Base-by-base conservation (phyloP, 2,113 vertebrate species). In the Micronycteris hirsuta region DNA sequence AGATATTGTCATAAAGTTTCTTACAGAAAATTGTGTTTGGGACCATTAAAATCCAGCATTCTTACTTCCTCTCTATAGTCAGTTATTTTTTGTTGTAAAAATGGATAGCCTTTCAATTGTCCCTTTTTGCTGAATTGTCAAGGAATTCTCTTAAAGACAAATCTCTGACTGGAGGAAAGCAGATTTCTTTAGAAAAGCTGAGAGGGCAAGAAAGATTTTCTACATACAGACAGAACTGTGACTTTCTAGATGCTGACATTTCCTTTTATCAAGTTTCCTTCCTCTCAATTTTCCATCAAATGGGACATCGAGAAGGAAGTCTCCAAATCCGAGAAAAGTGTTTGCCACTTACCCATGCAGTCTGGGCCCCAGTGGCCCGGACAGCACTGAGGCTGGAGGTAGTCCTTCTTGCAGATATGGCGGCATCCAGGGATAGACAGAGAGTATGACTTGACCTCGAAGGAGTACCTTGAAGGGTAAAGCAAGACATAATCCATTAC, bases 321-420 rank as follows among this genome's bases (percentile, higher is more conserved):
- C 9, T 52, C 11, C 41, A 77, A 86, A 28, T 33, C 41, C 24
- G 14, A 73, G 77, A 54, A 41, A 76, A 43, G 15, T 4, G 0
- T 33, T 13, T 16, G 4, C 1, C 67, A n/a, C 98, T 98, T 93
- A 99, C 98, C 98, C 92, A 98, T 77, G 97, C 99, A 99, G 58
- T 99, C 98, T 89, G 98, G 98, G 38, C 99, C 99, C 98, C 98
- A 99, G 58, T 93, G 96, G 3, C 99, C 99, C 36, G 97, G 96
- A 61, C 99, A 99, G 89, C 99, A 99, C 26, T 96, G 96, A 7
- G 98, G 97, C n/a, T 63, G 61, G 98, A 63, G 28, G 28, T 63
- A 63, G 61, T 63, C 61, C 61, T 63, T 63, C 28, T 13, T 63
- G 58, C 99, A 99, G 0, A 81, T 94, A 24, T 99, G 98, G 12